These are phyloP conservation scores for Ctenodactylus gundi DNA, from an alignment of 2,113 vertebrate species.

Conservation along the genomic window DNA sequence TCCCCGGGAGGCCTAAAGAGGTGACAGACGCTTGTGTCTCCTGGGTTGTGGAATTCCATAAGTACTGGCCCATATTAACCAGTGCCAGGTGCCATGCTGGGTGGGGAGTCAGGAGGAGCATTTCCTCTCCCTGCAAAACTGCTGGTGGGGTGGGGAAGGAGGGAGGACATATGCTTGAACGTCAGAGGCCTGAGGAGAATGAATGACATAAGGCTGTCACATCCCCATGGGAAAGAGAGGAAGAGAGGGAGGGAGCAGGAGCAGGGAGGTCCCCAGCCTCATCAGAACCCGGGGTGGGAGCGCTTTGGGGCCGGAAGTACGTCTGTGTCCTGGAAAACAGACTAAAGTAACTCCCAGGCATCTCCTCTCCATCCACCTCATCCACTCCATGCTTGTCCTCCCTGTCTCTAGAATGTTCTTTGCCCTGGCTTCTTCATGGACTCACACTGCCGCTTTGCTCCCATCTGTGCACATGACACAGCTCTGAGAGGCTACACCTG, in stretches of 20 bases:
- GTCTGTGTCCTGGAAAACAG: background rate
- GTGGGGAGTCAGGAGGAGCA: background rate
- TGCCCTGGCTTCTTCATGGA: background rate
- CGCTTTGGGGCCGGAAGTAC: background rate
- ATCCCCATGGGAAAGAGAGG: too few relatives aligned
- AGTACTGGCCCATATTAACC: background rate
- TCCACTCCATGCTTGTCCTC: rapidly evolving
- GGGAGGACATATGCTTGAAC: too few relatives aligned
- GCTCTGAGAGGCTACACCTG: background rate
- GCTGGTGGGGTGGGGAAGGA: too few relatives aligned
- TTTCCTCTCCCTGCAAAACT: background rate
- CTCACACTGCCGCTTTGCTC: background rate
- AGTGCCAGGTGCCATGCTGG: background rate
- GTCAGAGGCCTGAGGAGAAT: background rate
- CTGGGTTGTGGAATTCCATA: background rate
- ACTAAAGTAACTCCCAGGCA: background rate
- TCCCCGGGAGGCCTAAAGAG: background rate
- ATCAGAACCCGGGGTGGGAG: rapidly evolving
- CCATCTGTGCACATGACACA: background rate
- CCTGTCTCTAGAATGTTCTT: background rate
- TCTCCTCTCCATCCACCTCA: background rate
- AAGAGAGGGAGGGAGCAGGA: background rate
- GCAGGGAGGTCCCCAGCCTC: background rate
- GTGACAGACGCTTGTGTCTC: background rate
- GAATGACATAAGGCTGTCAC: too few relatives aligned